These are phyloP conservation scores for Manis crassicaudata DNA, from an alignment of 2,797 vertebrate species.

Conservation along the genomic window DNA sequence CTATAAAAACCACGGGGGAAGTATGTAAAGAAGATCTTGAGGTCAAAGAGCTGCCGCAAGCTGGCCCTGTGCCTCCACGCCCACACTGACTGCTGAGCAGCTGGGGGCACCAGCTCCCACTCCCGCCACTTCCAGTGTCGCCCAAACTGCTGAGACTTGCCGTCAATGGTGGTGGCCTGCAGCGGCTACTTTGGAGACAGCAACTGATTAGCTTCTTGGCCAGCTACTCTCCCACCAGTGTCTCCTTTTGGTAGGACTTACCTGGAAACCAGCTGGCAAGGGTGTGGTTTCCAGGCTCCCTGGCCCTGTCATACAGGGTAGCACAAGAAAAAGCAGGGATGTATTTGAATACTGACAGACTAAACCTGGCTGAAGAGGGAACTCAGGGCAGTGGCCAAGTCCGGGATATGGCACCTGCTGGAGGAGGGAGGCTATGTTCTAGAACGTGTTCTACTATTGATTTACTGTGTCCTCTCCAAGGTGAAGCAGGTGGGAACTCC, in stretches of 20 bases:
- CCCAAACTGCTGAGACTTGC: neutral
- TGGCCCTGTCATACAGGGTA: neutral
- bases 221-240: neutral
- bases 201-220: neutral
- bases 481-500: no score
- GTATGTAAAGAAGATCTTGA: neutral
- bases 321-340: neutral
- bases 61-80: fast-evolving
- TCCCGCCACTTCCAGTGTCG: neutral
- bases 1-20: neutral
- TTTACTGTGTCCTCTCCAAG: neutral
- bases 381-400: neutral
- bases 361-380: neutral
- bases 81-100: neutral
- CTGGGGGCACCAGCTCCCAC: neutral
- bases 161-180: neutral
- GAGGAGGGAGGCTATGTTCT: neutral
- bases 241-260: neutral
- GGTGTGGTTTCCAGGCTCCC: neutral
- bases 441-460: neutral
- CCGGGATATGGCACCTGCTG: neutral
- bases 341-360: neutral
- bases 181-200: neutral
- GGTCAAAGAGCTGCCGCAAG: neutral
- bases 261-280: neutral